These are phyloP conservation scores for Propsilocerus akamusi DNA, from an alignment of 1,140 invertebrate species.

Conservation along the genomic window DNA sequence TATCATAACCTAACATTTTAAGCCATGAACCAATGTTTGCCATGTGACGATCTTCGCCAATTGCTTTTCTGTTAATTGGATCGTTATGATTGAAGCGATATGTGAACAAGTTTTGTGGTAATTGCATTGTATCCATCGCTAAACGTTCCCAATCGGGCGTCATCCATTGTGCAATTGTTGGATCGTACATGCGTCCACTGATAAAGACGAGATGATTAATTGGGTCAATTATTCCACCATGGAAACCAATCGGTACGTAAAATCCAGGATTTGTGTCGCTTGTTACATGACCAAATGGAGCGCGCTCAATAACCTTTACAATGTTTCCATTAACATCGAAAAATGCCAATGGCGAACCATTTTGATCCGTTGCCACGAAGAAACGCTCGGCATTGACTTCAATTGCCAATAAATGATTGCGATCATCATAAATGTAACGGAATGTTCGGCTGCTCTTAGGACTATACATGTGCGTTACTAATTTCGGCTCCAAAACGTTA, in stretches of 20 bases:
- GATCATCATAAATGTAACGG: conserved; percentile 57
- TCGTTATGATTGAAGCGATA: conserved; percentile 86
- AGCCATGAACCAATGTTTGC: conserved; percentile 71
- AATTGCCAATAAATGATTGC: conserved; percentile 61
- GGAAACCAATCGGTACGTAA: conserved; percentile 81
- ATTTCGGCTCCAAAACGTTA: conserved; percentile 59
- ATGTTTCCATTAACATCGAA: conserved; percentile 81
- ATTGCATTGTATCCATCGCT: conserved; percentile 52
- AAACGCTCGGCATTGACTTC: conserved; percentile 65
- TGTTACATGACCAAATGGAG: conserved; percentile 76
- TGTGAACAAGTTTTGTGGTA: conserved; percentile 76
- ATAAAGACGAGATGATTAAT: conserved; percentile 72
- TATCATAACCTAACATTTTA: conserved; percentile 70
- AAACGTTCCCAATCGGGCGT: conserved; percentile 79
- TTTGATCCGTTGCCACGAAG: conserved; percentile 85
- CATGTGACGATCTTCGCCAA: conserved; percentile 34
- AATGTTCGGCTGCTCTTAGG: conserved; percentile 66
- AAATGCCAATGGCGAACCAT: conserved; percentile 73
- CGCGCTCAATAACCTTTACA: conserved; percentile 77
- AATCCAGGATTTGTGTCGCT: conserved; percentile 83
- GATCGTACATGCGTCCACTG: conserved; percentile 71
- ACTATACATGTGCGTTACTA: conserved; percentile 80
- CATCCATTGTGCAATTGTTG: conserved; percentile 85
- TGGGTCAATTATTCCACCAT: conserved; percentile 69
- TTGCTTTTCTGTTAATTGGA: conserved; percentile 46